Conservation (phyloP, 2,797 vertebrate genomes). For the Schizopygopsis malacanthus region DNA sequence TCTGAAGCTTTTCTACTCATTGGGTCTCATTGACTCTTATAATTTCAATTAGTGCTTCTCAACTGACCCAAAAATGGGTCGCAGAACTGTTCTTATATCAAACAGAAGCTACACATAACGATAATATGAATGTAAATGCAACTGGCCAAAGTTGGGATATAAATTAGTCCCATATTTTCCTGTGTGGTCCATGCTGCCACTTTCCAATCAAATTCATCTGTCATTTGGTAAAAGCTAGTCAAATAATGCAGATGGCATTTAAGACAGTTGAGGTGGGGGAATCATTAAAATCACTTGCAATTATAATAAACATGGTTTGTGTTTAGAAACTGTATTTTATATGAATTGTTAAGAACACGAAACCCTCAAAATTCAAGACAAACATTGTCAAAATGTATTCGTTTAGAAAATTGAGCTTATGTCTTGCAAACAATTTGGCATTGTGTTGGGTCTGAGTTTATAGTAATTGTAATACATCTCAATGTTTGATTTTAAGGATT, state of each 20-base stretch:
- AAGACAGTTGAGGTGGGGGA: background rate
- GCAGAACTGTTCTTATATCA: background rate
- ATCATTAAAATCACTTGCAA: background rate
- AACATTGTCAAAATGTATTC: background rate
- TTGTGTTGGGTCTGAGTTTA: background rate
- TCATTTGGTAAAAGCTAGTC: background rate
- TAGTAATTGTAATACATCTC: background rate
- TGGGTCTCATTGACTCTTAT: background rate
- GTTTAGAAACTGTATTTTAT: background rate
- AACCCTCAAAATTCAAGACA: background rate
- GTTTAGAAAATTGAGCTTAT: background rate
- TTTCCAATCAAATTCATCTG: background rate
- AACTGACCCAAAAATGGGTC: background rate
- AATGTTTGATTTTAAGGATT: background rate
- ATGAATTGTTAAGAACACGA: background rate
- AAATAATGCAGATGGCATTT: background rate
- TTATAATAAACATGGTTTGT: constrained; percentile 1
- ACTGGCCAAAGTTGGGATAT: background rate
- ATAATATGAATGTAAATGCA: background rate
- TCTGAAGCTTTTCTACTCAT: background rate
- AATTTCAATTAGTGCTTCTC: background rate
- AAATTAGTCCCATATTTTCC: background rate
- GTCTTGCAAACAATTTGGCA: background rate
- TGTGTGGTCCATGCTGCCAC: background rate
- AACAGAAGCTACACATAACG: background rate